These are phyloP conservation scores for Carlito syrichta DNA, from an alignment of 2,113 vertebrate genomes.

Conservation along the genomic window DNA sequence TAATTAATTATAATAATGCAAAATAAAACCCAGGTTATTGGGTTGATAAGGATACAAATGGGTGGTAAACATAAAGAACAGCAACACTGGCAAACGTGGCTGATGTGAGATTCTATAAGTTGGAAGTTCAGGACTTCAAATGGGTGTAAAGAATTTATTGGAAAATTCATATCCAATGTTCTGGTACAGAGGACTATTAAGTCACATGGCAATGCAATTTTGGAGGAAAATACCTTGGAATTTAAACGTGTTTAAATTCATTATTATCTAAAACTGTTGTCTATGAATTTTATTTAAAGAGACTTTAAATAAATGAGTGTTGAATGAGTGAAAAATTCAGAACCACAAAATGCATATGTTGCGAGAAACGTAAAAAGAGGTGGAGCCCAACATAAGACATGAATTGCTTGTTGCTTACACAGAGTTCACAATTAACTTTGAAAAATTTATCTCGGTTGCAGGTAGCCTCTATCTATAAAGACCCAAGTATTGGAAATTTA, in stretches of 20 bases:
- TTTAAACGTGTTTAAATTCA: neutral
- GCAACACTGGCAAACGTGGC: too few relatives aligned
- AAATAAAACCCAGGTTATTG: neutral
- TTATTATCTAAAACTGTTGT: neutral
- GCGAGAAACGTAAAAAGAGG: constrained; percentile 7
- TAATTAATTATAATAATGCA: neutral
- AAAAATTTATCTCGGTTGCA: constrained; percentile 82
- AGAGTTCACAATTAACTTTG: constrained; percentile 70
- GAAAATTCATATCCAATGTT: neutral
- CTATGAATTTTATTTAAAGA: constrained; percentile 3
- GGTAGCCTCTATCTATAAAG: constrained; percentile 99
- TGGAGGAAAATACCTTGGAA: neutral
- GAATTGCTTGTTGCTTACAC: constrained; percentile 67
- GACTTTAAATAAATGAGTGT: neutral
- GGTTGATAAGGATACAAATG: neutral
- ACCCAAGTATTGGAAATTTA: constrained; percentile 98
- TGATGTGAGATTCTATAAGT: neutral
- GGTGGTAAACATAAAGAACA: neutral
- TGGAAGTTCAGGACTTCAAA: neutral
- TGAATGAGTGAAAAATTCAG: constrained; percentile 1
- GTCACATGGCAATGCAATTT: neutral
- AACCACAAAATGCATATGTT: neutral
- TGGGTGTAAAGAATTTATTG: neutral
- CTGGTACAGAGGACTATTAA: neutral
- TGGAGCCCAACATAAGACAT: constrained; percentile 15